Base-by-base conservation (phyloP, 2,797 vertebrate genomes). In the Rhabdophis nuchalis region DNA sequence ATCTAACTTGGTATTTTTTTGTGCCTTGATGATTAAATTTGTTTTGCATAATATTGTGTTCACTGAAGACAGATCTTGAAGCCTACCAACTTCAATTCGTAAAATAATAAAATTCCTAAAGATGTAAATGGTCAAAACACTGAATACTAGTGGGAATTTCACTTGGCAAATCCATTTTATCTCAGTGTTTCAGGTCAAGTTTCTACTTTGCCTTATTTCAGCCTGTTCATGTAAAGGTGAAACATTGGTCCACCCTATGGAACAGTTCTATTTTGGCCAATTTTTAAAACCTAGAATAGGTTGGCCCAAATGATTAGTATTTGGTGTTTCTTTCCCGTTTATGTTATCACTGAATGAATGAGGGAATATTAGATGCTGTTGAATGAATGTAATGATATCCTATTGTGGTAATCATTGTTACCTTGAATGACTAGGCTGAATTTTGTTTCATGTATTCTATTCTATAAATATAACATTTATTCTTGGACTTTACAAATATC, bases 401-500 rank as follows among this genome's bases (percentile, higher is more conserved):
- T 94, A 96, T 96, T 93, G 77, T 91, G 91, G 91, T 92, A 91
- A 93, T 72, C 93, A 88, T 92, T 94, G 94, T 91, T 91, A 60
- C 50, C 27, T 92, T 94, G 94, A 97, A 96, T 95, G 95, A 95
- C 96, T 96, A 95, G 88, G 68, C 92, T 91, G 88, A 88, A 87
- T 88, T 95, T 94, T 41, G 32, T 89, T 89, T 36, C n/a, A 18
- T 32, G 25, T 64, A n/a, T 64, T 89, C 92, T 95, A 92, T 85
- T 91, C 92, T 94, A 92, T 93, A 95, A 92, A 87, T 57, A 82
- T 14, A n/a, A 14, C 12, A 53, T 60, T 77, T 58, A 7, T 92
- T 95, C 93, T 95, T 96, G 94, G 87, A 95, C 93, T 93, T 96
- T 95, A 94, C 90, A 95, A 88, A 94, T 95, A 96, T 95, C 90